Conservation (phyloP, 2,888 invertebrate species). For the Pristionchus fissidentatus region DNA sequence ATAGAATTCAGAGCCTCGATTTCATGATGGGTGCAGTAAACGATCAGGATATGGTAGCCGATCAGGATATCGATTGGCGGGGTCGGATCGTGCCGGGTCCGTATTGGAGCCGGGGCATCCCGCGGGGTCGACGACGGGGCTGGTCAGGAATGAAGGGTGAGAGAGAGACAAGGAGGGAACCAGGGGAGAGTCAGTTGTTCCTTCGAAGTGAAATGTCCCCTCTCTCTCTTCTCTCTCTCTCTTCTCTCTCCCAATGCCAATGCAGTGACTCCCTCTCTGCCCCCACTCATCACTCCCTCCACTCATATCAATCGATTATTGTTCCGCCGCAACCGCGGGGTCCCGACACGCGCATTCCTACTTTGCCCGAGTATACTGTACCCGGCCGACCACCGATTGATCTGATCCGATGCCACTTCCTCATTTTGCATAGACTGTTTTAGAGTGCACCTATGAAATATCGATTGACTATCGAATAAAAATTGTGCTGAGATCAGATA, state of each 20-base stretch:
- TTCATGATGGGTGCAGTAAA: no score
- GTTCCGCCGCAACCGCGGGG: not conserved
- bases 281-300: not conserved
- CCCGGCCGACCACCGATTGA: not conserved
- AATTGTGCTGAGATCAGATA: not conserved
- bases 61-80: no score
- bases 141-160: not conserved
- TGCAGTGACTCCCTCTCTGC: constrained; percentile 10
- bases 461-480: not conserved
- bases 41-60: no score
- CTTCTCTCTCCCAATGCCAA: constrained; percentile 2
- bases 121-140: not conserved
- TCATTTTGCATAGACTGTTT: not conserved
- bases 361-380: not conserved
- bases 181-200: constrained; percentile 19
- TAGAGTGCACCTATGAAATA: not conserved
- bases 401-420: not conserved
- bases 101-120: not conserved
- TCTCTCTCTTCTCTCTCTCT: not conserved
- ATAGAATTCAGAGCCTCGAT: no score
- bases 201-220: constrained; percentile 37
- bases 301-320: constrained; percentile 43
- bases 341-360: not conserved
- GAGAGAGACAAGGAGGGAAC: not conserved
- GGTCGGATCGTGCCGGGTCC: no score